Percentiles rank a stretch among this genome's conserved stretches.
Conservation (phyloP, 2,113 vertebrate genomes). For the Macquaria ambigua region DNA sequence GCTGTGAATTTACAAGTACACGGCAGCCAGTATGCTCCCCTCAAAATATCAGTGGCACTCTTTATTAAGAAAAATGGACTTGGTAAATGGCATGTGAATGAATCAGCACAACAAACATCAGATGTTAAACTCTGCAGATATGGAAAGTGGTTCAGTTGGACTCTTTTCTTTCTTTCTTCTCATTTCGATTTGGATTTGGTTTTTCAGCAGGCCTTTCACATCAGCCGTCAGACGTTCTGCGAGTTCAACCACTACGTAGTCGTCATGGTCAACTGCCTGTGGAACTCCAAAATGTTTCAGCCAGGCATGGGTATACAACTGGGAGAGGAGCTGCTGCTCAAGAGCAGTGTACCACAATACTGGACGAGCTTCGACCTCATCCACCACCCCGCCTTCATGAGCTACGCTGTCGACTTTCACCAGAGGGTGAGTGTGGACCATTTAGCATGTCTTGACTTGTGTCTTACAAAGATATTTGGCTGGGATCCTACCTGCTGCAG, state of each 20-base stretch:
- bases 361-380: conserved; percentile 87
- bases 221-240: conserved; percentile 87
- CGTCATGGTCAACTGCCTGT: conserved; percentile 91
- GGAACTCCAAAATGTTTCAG: conserved; percentile 88
- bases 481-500: neutral
- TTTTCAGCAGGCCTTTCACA: conserved; percentile 83
- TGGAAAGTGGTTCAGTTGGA: neutral
- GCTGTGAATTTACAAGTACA: conserved; percentile 37
- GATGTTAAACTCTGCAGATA: neutral
- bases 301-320: conserved; percentile 81
- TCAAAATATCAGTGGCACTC: conserved; percentile 51
- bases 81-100: conserved; percentile 47
- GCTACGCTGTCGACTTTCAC: conserved; percentile 88
- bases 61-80: conserved; percentile 47
- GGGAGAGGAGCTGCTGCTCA: conserved; percentile 81
- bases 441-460: neutral
- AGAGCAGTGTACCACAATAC: conserved; percentile 77
- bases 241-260: conserved; percentile 91
- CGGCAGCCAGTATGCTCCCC: conserved; percentile 5
- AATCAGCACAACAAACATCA: conserved; percentile 30
- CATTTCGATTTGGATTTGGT: neutral
- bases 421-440: conserved; percentile 83
- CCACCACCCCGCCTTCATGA: conserved; percentile 90
- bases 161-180: neutral
- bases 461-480: neutral